Evolutionary conservation across 1,140 invertebrate species (phyloP), one percentile per base, ranked within the genome.

Genomic region (Aphelinus certus): DNA sequence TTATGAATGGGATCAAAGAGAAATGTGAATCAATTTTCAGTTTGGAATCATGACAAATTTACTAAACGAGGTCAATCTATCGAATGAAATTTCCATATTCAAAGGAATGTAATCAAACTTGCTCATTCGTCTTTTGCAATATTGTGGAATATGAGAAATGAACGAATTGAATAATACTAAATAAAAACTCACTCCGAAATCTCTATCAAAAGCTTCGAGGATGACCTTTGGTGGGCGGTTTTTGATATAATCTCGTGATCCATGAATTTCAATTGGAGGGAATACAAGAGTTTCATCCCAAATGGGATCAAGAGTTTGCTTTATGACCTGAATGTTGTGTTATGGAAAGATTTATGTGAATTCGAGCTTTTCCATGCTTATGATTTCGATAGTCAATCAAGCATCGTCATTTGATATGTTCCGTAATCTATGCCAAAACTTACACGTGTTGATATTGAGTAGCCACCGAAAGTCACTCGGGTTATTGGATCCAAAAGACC

Each of bases 221-320:
- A 84, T 75, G 0, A 90, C 78, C 66, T 85, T 73, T 0, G 91
- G 90, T 5, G 90, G 90, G 76, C 87, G 80, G 3, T 78, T 77
- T 71, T 87, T 84, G 71, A 91, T 88, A 72, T 88, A 83, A 48
- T 86, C 80, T 2, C 82, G 77, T 1, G 82, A 83, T 0, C 91
- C 91, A 46, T 90, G 86, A 1, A 91, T 64, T 1, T 82, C 81
- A 3, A 91, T 65, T 0, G 86, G 79, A 7, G 87, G 85, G 58
- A 91, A 88, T 43, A 88, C 84, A 5, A 92, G 84, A 1, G 89
- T 90, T 71, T 91, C 85, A 78, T 92, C 89, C 91, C 91, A 92
- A 55, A 91, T 86, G 10, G 91, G 91, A 73, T 90, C 89, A 2
- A 91, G 81, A 1, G 85, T 89, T 51, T 86, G 83, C 68, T 81